Evolutionary conservation across 2,888 invertebrate genomes (phyloP), one percentile per base, ranked within the genome.

Genomic region (Eupithecia dodoneata): DNA sequence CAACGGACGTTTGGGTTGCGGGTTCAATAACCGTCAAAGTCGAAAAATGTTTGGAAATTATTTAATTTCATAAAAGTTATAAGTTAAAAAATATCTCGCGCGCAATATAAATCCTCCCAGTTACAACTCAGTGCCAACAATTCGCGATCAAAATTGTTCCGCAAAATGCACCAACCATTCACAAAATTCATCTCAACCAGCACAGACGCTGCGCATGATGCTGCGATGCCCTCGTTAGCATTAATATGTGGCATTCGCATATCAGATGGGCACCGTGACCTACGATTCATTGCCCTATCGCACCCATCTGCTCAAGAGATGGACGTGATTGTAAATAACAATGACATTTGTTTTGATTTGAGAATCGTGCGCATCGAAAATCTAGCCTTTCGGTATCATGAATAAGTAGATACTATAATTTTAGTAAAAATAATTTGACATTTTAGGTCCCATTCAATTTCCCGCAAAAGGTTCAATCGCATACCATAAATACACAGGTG

Each of bases 251-350:
- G 86, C 86, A 84, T 84, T 87, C 83, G 83, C 83, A 80, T 82
- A 82, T 80, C 83, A 81, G 82, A 86, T 84, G 84, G 78, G 85
- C 85, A 85, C 86, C 86, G 85, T 85, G 82, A 85, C 83, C 84
- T 78, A 82, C 83, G 84, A 87, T 86, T 84, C 81, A 81, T 79
- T 79, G 81, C 81, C 81, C 75, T 88, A 87, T 82, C 82, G 83
- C 80, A 82, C 82, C 73, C 66, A 88, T 87, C 89, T 87, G 85
- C 86, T 86, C 82, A 84, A 80, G 80, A 80, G 80, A 72, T 55
- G 83, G 83, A 84, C 83, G 84, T 85, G 85, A 85, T 82, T 79
- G 83, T 83, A 82, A 76, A 76, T 81, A 83, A 81, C 81, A 79
- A 80, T 80, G 80, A 83, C 83, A 83, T 84, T 83, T 84, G 76